These are phyloP conservation scores for Congeria kusceri DNA, from an alignment of 2,888 invertebrate species.

Conservation along the genomic window DNA sequence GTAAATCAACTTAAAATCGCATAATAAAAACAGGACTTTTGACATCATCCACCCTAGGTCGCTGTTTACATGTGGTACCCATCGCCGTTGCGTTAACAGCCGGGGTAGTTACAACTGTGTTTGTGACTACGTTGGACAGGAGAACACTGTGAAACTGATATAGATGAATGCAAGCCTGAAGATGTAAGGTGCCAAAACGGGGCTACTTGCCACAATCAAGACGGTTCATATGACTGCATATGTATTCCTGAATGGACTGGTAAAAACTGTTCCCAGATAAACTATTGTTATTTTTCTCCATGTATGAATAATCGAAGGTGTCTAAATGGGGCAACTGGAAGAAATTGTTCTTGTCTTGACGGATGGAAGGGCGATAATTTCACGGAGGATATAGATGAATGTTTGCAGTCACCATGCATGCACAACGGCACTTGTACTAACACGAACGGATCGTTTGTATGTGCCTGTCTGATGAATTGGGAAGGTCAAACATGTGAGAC, in stretches of 20 bases:
- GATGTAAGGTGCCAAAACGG: background rate
- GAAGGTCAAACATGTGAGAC: slow-evolving; percentile 5
- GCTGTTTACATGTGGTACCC: too few relatives aligned
- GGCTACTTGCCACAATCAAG: background rate
- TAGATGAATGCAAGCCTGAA: background rate
- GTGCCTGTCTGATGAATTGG: slow-evolving; percentile 5
- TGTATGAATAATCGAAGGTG: background rate
- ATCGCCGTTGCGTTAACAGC: background rate
- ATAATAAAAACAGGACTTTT: too few relatives aligned
- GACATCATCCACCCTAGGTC: too few relatives aligned
- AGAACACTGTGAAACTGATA: background rate
- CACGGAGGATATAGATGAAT: background rate
- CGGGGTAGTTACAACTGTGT: background rate
- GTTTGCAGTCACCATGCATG: background rate
- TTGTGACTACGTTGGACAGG: slow-evolving; percentile 11
- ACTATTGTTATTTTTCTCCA: background rate
- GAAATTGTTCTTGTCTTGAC: background rate
- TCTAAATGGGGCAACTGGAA: background rate
- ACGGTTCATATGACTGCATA: background rate
- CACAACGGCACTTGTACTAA: slow-evolving; percentile 7
- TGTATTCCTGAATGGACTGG: background rate
- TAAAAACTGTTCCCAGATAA: background rate
- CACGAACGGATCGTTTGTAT: background rate
- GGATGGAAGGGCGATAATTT: background rate
- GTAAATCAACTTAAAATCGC: too few relatives aligned